These are phyloP conservation scores for Phrynocephalus guinanensis DNA, from an alignment of 2,797 vertebrate genomes.

Conservation along the genomic window DNA sequence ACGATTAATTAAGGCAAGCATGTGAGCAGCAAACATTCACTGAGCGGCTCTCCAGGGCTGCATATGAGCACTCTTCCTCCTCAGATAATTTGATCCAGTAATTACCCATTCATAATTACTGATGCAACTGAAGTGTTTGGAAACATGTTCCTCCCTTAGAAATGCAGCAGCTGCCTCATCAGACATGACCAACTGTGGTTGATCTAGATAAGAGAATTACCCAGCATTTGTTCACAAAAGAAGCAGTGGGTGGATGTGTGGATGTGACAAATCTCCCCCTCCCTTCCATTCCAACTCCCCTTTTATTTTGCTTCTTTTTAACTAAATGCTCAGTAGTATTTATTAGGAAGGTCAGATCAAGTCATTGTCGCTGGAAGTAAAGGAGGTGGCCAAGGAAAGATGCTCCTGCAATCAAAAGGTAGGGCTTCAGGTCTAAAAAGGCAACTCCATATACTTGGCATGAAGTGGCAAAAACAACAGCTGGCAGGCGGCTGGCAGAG, in stretches of 20 bases:
- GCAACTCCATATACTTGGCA: neutral
- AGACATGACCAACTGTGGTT: neutral
- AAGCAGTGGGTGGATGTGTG: neutral
- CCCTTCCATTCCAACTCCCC: neutral
- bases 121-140: neutral
- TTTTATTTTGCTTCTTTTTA: neutral
- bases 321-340: neutral
- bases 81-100: neutral
- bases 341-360: neutral
- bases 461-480: neutral
- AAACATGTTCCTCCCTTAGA: neutral
- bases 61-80: neutral
- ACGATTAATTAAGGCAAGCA: neutral
- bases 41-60: neutral
- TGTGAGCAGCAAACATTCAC: neutral
- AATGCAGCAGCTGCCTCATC: conserved; percentile 2
- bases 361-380: neutral
- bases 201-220: neutral
- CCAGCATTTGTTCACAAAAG: neutral
- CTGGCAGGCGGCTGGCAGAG: neutral
- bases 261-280: no score
- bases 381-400: neutral
- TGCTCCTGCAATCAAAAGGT: neutral
- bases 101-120: neutral
- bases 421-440: no score